Evolutionary conservation across 2,797 vertebrate genomes (phyloP).

Genomic region (Pangasius sanitwongsei): DNA sequence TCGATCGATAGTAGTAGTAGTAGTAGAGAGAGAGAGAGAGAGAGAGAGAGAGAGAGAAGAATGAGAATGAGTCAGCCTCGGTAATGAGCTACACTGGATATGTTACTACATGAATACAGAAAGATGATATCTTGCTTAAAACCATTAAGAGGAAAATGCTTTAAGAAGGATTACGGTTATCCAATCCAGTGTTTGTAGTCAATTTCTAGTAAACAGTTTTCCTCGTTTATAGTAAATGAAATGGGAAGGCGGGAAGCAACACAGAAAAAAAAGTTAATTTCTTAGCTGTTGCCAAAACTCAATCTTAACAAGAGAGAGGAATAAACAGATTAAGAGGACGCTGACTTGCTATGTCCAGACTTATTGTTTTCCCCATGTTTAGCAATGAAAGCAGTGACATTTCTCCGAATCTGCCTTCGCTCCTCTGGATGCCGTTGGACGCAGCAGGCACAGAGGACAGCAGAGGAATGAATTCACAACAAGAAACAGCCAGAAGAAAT

Average conservation of each 20-base stretch:
- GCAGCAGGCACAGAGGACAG: conserved; percentile 57
- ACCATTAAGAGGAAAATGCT: neutral
- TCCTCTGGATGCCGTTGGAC: conserved; percentile 65
- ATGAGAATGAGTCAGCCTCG: conserved; percentile 6
- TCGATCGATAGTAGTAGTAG: neutral
- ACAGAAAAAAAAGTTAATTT: neutral
- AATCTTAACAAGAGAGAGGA: neutral
- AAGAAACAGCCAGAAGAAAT: conserved; percentile 69
- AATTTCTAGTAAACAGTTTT: conserved; percentile 3
- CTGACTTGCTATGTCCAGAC: conserved; percentile 16
- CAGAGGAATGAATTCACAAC: conserved; percentile 57
- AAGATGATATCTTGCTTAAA: conserved; percentile 20
- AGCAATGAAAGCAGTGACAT: conserved; percentile 77
- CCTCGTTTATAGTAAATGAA: neutral
- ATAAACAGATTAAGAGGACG: conserved; percentile 6
- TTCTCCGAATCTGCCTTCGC: conserved; percentile 69
- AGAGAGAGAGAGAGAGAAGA: neutral
- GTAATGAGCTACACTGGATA: conserved; percentile 22
- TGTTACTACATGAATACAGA: neutral
- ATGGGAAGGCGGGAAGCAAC: neutral
- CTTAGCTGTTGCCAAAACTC: neutral
- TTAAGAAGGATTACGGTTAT: neutral
- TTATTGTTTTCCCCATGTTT: conserved; percentile 43
- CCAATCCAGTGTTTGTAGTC: neutral
- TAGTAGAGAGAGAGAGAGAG: too few species aligned